Conservation (phyloP, 2,888 invertebrate genomes). For the Calameuta filiformis region DNA sequence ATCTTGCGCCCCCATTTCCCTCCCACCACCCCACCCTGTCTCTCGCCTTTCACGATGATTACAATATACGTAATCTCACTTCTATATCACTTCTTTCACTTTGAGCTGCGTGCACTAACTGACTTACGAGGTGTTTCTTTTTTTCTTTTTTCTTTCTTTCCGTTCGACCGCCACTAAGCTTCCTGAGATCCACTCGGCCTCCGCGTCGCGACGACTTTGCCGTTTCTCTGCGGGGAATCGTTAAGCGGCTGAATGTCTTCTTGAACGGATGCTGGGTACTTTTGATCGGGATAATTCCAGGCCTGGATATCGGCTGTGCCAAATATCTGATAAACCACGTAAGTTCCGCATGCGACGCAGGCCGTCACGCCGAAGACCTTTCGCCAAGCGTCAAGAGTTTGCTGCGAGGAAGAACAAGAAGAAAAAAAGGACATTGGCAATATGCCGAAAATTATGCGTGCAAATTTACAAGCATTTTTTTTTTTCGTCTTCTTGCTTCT, state of each 20-base stretch:
- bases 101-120: background rate
- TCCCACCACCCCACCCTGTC: background rate
- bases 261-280: slow-evolving; percentile 46
- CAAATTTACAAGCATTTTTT: background rate
- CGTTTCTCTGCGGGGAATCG: slow-evolving; percentile 48
- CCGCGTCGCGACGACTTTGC: slow-evolving; percentile 37
- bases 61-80: slow-evolving; percentile 1
- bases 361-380: slow-evolving; percentile 75
- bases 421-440: background rate
- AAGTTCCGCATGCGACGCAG: slow-evolving; percentile 72
- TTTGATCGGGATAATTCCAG: slow-evolving; percentile 68
- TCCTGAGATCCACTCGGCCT: slow-evolving; percentile 37
- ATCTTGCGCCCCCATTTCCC: background rate
- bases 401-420: slow-evolving; percentile 45
- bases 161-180: slow-evolving; percentile 34
- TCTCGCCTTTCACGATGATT: background rate
- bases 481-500: background rate
- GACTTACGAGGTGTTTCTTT: slow-evolving; percentile 10
- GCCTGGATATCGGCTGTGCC: slow-evolving; percentile 74
- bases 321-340: slow-evolving; percentile 74
- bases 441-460: background rate
- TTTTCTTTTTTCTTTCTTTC: background rate
- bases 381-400: slow-evolving; percentile 71
- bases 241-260: slow-evolving; percentile 60
- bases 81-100: background rate